These are phyloP conservation scores for Drosophila nannoptera DNA, from an alignment of 1,140 invertebrate species.

Conservation along the genomic window DNA sequence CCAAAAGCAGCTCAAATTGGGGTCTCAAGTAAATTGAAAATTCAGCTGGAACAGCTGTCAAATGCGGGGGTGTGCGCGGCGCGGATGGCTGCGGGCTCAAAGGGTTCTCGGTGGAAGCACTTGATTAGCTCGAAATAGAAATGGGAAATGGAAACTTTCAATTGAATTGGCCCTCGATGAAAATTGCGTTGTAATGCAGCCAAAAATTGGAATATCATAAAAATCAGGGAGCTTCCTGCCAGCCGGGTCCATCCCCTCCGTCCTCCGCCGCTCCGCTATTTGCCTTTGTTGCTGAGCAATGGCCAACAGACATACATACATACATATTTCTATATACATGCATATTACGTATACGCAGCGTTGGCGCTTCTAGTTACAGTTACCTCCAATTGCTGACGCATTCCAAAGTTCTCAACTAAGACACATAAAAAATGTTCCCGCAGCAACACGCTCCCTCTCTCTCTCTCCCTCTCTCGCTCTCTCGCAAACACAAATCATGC, in stretches of 20 bases:
- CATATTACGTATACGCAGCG: constrained; percentile 52
- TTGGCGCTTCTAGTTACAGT: constrained; percentile 29
- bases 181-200: constrained; percentile 31
- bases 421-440: constrained; percentile 1
- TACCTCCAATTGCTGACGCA: constrained; percentile 33
- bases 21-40: constrained; percentile 44
- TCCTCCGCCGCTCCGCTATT: constrained; percentile 20
- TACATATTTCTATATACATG: background rate
- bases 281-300: constrained; percentile 42
- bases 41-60: constrained; percentile 39
- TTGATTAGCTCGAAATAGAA: constrained; percentile 34
- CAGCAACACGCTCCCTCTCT: background rate
- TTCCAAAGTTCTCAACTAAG: background rate
- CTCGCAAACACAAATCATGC: constrained; percentile 38
- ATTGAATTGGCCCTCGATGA: constrained; percentile 32
- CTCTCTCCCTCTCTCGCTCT: constrained; percentile 1
- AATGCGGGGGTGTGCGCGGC: background rate
- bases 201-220: constrained; percentile 36
- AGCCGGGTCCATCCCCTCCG: background rate
- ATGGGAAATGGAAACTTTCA: constrained; percentile 26
- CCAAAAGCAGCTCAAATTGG: constrained; percentile 15
- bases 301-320: background rate
- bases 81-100: constrained; percentile 15
- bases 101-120: constrained; percentile 29
- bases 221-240: constrained; percentile 34